phyloP scores from a whole-genome alignment of 2,888 invertebrate species.

The Cataglyphis altisquamis region DNA sequence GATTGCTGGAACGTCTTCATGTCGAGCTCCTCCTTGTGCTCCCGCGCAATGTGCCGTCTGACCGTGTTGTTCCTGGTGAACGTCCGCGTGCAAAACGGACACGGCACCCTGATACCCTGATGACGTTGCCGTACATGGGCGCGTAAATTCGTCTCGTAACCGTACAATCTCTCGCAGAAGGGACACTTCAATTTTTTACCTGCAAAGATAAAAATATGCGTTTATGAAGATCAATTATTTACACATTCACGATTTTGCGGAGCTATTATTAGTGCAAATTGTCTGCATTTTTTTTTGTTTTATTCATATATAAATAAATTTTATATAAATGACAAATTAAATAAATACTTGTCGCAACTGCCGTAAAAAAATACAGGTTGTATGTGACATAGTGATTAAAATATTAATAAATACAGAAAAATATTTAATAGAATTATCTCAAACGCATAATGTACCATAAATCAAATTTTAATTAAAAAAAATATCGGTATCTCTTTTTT shows the following conservation, averaged over 20 bases:
- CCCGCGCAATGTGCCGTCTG: conserved; percentile 95
- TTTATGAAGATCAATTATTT: background rate
- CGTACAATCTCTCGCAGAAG: conserved; percentile 96
- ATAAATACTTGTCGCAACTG: background rate
- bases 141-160: conserved; percentile 96
- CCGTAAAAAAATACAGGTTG: background rate
- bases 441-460: background rate
- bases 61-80: conserved; percentile 97
- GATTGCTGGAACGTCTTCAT: conserved; percentile 89
- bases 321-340: background rate
- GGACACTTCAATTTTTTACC: conserved; percentile 97
- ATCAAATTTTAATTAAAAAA: background rate
- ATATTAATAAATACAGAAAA: background rate
- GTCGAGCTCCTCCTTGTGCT: conserved; percentile 92
- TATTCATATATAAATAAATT: too few relatives aligned
- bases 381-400: background rate
- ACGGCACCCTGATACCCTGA: conserved; percentile 96
- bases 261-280: background rate
- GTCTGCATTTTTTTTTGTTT: background rate
- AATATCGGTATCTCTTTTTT: background rate
- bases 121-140: conserved; percentile 97
- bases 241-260: background rate
- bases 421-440: background rate
- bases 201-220: conserved; percentile 84
- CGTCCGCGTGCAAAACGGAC: conserved; percentile 96